These are phyloP conservation scores for Ceraclea dissimilis DNA, from an alignment of 2,888 invertebrate species.

Conservation along the genomic window DNA sequence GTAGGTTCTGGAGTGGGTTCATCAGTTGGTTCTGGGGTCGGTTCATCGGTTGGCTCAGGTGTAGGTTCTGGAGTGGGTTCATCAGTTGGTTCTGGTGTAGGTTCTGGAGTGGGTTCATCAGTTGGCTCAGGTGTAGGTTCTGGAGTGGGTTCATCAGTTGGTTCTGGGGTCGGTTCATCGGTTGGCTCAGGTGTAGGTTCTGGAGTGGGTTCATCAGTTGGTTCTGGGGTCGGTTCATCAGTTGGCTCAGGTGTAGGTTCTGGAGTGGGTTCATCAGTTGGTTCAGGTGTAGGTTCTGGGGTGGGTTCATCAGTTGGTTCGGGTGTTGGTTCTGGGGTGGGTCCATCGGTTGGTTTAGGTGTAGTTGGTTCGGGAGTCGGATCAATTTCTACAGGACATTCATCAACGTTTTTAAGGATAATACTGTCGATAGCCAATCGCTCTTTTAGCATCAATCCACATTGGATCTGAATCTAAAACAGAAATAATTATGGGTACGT, in stretches of 20 bases:
- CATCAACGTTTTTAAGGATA: neutral
- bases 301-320: neutral
- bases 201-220: neutral
- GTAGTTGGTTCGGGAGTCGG: neutral
- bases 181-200: neutral
- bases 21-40: too few relatives aligned
- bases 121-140: neutral
- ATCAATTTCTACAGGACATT: neutral
- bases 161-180: neutral
- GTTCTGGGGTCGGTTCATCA: neutral
- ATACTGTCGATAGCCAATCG: neutral
- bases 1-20: too few relatives aligned
- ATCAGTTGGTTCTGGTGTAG: too few relatives aligned
- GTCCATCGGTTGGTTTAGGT: neutral
- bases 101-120: neutral
- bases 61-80: too few relatives aligned
- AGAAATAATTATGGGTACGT: too few relatives aligned
- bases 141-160: neutral
- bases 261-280: neutral
- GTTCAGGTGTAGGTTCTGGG: neutral
- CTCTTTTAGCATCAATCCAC: neutral
- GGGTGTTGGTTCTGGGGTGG: neutral
- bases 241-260: neutral
- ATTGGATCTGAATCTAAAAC: neutral
- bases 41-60: too few relatives aligned